phyloP scores from a whole-genome alignment of 2,888 invertebrate genomes.

The Sesia bembeciformis region DNA sequence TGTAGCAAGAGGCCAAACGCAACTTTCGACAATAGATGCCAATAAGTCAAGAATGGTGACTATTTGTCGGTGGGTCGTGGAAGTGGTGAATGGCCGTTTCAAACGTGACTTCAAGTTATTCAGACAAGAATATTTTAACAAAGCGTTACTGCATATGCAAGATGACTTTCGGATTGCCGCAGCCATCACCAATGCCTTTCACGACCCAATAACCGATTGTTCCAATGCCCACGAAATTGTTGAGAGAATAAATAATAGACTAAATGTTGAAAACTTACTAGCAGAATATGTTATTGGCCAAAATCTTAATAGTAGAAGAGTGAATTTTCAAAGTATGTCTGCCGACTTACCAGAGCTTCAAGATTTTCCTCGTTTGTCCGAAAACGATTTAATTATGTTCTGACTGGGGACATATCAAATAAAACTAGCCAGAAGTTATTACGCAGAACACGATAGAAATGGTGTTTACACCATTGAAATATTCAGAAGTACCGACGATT shows the following conservation, averaged over 20 bases:
- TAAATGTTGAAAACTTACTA: slow-evolving; percentile 4
- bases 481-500: not conserved
- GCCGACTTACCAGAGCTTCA: slow-evolving; percentile 3
- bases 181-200: slow-evolving; percentile 4
- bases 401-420: slow-evolving; percentile 9
- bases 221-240: slow-evolving; percentile 1
- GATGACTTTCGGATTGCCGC: slow-evolving; percentile 1
- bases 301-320: slow-evolving; percentile 6
- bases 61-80: slow-evolving; percentile 2
- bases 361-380: slow-evolving; percentile 6
- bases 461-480: slow-evolving; percentile 4
- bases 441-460: slow-evolving; percentile 6
- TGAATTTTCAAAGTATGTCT: slow-evolving; percentile 1
- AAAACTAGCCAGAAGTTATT: slow-evolving; percentile 6
- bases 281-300: slow-evolving; percentile 7
- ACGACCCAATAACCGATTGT: not conserved
- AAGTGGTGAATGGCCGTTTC: slow-evolving; percentile 3
- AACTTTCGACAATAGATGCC: not conserved
- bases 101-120: slow-evolving; percentile 4
- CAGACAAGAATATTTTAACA: slow-evolving; percentile 2
- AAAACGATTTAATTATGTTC: slow-evolving; percentile 6
- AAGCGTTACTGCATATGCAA: slow-evolving; percentile 2
- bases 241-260: slow-evolving; percentile 1
- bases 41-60: slow-evolving; percentile 1
- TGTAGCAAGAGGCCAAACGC: not conserved